Evolutionary conservation across 2,113 vertebrate genomes (phyloP).

Genomic region (Elaphurus davidianus): DNA sequence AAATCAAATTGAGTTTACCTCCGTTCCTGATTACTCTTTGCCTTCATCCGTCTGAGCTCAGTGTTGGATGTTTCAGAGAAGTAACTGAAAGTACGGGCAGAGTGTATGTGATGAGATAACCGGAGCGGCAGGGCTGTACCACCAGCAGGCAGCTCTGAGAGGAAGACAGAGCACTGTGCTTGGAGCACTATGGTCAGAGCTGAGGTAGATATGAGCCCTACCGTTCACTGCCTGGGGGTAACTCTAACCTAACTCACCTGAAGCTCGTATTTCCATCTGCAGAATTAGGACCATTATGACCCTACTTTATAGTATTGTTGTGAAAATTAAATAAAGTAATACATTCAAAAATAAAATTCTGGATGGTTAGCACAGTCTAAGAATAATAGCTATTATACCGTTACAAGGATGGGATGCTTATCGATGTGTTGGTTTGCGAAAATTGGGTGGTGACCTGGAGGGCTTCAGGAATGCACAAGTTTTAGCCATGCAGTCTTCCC

Average conservation of each 20-base stretch:
- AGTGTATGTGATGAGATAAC: background rate
- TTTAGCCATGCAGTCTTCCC: background rate
- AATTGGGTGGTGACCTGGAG: background rate
- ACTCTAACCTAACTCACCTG: background rate
- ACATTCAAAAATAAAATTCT: background rate
- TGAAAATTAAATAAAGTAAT: background rate
- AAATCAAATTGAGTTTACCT: background rate
- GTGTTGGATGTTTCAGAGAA: background rate
- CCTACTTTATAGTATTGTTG: background rate
- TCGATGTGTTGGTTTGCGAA: background rate
- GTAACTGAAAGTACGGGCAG: accelerated
- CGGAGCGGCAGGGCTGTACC: accelerated
- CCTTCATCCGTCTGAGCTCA: background rate
- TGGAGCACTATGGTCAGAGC: background rate
- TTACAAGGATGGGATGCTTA: accelerated
- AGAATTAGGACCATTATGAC: background rate
- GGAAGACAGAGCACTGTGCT: accelerated
- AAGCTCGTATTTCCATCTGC: background rate
- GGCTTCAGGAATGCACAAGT: background rate
- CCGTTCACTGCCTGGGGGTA: too few relatives aligned
- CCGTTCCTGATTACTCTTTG: accelerated
- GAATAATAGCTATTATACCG: too few relatives aligned
- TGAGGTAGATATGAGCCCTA: accelerated
- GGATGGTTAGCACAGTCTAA: background rate
- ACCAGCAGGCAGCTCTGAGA: background rate